phyloP scores from a whole-genome alignment of 2,797 vertebrate species.

The Neosilurus mollespiculum region DNA sequence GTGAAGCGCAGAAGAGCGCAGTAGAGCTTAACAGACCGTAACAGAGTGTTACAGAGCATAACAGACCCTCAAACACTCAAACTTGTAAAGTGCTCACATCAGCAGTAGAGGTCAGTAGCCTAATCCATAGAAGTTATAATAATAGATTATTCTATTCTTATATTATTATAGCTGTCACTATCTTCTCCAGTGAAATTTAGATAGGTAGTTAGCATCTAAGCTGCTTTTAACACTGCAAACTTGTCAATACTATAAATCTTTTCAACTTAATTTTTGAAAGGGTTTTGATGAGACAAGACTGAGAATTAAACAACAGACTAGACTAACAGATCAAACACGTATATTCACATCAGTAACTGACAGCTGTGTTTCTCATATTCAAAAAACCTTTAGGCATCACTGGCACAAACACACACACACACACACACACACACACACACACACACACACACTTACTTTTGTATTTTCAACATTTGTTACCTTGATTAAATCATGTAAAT shows the following conservation, averaged over 20 bases:
- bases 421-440: no score
- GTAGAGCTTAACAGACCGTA: no score
- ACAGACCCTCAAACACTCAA: no score
- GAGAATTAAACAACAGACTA: neutral
- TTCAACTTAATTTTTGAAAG: neutral
- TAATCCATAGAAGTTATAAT: neutral
- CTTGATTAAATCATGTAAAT: neutral
- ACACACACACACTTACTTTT: neutral
- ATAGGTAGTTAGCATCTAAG: no score
- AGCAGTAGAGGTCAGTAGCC: neutral
- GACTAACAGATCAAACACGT: neutral
- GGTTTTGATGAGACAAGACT: neutral
- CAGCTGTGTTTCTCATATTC: neutral
- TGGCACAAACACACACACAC: no score
- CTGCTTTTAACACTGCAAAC: no score
- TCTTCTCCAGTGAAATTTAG: no score
- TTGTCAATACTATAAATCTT: neutral
- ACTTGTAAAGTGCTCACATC: neutral
- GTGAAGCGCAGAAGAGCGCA: no score
- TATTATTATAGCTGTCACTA: no score
- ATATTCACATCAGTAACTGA: neutral
- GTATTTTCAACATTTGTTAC: neutral
- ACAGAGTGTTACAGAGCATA: no score
- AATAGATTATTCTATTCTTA: neutral
- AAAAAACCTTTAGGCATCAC: neutral